Base-by-base conservation (phyloP, 2,113 vertebrate genomes). In the Pelodiscus sinensis region DNA sequence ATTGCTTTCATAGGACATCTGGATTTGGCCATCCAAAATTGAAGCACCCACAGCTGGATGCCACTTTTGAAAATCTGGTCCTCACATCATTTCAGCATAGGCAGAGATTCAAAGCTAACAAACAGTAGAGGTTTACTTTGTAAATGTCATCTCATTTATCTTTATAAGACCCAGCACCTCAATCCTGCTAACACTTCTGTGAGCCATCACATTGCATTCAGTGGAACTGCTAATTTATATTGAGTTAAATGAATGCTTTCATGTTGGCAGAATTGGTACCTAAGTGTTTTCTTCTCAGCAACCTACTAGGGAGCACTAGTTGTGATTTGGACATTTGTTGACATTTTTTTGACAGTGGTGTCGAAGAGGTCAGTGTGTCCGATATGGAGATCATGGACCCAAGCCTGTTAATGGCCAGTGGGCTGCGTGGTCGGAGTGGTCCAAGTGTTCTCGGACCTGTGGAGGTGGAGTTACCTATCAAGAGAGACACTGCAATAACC, bases 351-450 rank as follows among this genome's bases (percentile, higher is more conserved):
- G 92, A 81, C 98, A 99, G 99, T 99, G 99, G 99, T 99, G 99
- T 95, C 99, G 99, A 87, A 98, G 98, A 94, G 99, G 99, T 77
- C 99, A 99, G 96, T 99, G 99, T 93, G 98, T 99, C 6, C 98
- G 97, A 82, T 98, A 98, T 0, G 99, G 99, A 50, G 99, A 99
- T 22, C 98, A 98, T 0, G 99, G 99, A 4, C 99, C 99, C 18
- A 98, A 97, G 85, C 98, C 99, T 0, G 73, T 99, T 56, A 96
- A 99, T 1, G 99, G 99, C 52, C 99, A 99, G 84, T 99, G 99
- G 99, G 99, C 99, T 0, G 29, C 97, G 50, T 99, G 99, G 99
- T 98, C 99, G 0, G 97, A 97, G 90, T 99, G 99, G 99, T 99
- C 99, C 0, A 98, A 99, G n/a, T 99, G 99, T 94, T 99, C 99